phyloP scores from a whole-genome alignment of 1,140 invertebrate genomes.

The Micrasema minimum region DNA sequence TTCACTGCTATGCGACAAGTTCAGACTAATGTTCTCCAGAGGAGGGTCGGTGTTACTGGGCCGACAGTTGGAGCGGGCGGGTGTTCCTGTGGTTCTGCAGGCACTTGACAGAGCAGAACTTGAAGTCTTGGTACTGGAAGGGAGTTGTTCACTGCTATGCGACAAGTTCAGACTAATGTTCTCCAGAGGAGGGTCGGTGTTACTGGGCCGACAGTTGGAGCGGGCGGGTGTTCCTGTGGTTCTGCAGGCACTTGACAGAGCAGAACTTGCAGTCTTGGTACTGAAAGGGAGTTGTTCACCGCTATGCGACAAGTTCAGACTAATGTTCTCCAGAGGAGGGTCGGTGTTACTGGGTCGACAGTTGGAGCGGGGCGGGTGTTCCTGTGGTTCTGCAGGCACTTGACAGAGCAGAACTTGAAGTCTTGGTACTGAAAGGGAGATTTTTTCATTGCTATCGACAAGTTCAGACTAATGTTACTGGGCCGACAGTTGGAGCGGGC shows the following conservation, averaged over 20 bases:
- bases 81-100: conserved; percentile 77
- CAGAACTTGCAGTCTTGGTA: conserved; percentile 84
- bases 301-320: too few species aligned
- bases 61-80: conserved; percentile 60
- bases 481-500: conserved; percentile 60
- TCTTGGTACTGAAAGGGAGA: conserved; percentile 84
- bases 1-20: too few species aligned
- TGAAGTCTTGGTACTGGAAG: conserved; percentile 82
- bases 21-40: too few species aligned
- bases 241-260: conserved; percentile 79
- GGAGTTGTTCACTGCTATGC: too few species aligned
- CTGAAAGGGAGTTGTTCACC: too few species aligned
- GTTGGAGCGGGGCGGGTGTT: conserved; percentile 64
- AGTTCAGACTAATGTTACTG: too few species aligned
- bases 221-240: conserved; percentile 71
- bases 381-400: conserved; percentile 81
- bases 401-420: conserved; percentile 82
- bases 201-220: conserved; percentile 57
- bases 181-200: too few species aligned
- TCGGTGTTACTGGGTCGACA: conserved; percentile 53
- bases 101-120: conserved; percentile 84
- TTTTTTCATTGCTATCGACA: too few species aligned
- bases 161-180: too few species aligned
- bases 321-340: too few species aligned
- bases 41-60: too few species aligned